Conservation (phyloP, 2,797 vertebrate genomes). For the Poecilia gillii region DNA sequence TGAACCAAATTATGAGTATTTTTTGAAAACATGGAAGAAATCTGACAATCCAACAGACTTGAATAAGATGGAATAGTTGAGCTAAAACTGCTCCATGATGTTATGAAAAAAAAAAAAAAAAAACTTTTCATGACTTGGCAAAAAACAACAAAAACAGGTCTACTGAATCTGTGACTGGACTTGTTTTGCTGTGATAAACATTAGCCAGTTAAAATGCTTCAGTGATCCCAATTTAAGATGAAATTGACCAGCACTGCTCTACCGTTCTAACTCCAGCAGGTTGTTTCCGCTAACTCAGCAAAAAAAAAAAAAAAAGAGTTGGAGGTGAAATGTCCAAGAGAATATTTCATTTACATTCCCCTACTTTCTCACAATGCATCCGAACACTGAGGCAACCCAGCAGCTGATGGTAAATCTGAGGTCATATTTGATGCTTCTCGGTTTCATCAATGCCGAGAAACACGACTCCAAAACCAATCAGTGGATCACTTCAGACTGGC, state of each 20-base stretch:
- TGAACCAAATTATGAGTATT: neutral
- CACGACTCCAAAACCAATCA: neutral
- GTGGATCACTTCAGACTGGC: neutral
- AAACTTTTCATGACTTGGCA: neutral
- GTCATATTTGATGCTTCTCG: slow-evolving; percentile 26
- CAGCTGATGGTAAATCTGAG: slow-evolving; percentile 13
- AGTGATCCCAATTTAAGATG: slow-evolving; percentile 7
- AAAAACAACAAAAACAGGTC: neutral
- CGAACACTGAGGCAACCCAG: slow-evolving; percentile 23
- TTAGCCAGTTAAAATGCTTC: neutral
- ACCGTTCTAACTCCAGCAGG: neutral
- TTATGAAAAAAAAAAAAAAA: neutral
- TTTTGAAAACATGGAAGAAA: neutral
- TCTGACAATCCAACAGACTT: neutral
- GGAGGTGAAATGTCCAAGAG: slow-evolving; percentile 18
- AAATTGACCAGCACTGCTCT: neutral
- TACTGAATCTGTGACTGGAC: neutral
- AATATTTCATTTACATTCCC: slow-evolving; percentile 1
- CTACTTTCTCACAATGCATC: slow-evolving; percentile 12
- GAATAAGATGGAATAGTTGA: neutral
- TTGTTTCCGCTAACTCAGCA: slow-evolving; percentile 23
- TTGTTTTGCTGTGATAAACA: neutral
- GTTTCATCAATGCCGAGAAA: neutral
- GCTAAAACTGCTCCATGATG: neutral
- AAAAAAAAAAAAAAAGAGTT: slow-evolving; percentile 19